Base-by-base conservation (phyloP, 2,797 vertebrate species). In the Poeciliopsis infans region DNA sequence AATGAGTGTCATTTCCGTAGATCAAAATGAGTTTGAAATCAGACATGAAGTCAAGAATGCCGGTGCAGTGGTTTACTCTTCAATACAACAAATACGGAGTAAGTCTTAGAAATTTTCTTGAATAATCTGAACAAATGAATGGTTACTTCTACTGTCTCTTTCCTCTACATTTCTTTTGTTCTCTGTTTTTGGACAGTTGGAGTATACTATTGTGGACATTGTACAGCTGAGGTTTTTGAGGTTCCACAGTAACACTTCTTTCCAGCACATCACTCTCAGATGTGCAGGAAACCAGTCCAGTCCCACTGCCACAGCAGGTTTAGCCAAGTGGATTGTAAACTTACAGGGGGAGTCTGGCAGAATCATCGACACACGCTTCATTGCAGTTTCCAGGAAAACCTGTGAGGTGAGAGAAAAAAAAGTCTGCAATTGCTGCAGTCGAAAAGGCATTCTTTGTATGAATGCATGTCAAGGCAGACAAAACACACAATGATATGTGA, bases 221-320 rank as follows among this genome's bases (percentile, higher is more conserved):
- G 95, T 96, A 69, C 96, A 96, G 89, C 89, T 96, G 57, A 92
- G 95, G 78, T 96, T 96, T 83, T 89, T 96, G 74, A 91, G 92
- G 61, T 84, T 96, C 72, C 94, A 95, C 90, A 96, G 96, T 76
- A 88, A 83, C 81, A 87, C 89, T 0, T 94, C 91, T 51, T 93
- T 92, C 79, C 96, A 96, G 90, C 82, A 74, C 79, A 72, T 96
- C 80, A 93, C 83, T 25, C 46, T 96, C 46, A 79, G 83, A 71
- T 94, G 88, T 79, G 74, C 79, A 41, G 68, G 75, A 74, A 84
- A 89, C 70, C 68, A 70, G 25, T 82, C 45, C 11, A 57, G 15
- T 6, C 10, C 55, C 36, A 75, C 68, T 41, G 41, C 71, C 59
- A 45, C 8, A 45, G 72, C 55, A 13, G 31, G 82, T 64, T 76